A percentile compares a stretch with the other conserved stretches of the same genome.
Evolutionary conservation across 2,797 vertebrate species (phyloP).

Genomic region (Sphaeramia orbicularis): DNA sequence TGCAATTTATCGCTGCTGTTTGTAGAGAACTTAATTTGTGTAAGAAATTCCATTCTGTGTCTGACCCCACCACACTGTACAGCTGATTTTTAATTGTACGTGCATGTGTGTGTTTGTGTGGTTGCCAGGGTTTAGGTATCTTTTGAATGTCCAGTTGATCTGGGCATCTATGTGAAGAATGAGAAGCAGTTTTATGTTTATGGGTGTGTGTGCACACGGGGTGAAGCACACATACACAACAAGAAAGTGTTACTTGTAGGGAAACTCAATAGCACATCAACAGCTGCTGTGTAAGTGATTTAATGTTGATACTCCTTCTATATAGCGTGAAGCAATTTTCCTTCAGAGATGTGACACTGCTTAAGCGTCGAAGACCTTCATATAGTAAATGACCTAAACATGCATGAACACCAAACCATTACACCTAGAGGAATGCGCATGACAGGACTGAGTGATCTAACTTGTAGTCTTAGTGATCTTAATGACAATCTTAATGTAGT

Average conservation of each 20-base stretch:
- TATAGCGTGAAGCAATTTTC: not conserved
- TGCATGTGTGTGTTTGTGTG: conserved; percentile 25
- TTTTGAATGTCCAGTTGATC: conserved; percentile 64
- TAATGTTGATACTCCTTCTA: not conserved
- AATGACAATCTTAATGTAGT: too few species aligned
- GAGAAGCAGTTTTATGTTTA: conserved; percentile 60
- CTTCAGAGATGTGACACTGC: not conserved
- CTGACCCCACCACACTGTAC: conserved; percentile 14
- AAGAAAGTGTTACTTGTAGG: not conserved
- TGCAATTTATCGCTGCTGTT: conserved; percentile 42
- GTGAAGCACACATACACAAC: not conserved
- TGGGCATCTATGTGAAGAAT: conserved; percentile 63
- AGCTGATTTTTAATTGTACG: conserved; percentile 14
- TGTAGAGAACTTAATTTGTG: conserved; percentile 26
- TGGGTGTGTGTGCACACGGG: conserved; percentile 5
- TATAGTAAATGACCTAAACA: too few species aligned
- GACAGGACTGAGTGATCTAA: too few species aligned
- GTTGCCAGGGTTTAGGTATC: conserved; percentile 49
- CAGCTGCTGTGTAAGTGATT: conserved; percentile 5
- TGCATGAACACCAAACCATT: too few species aligned
- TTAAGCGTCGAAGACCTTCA: not conserved
- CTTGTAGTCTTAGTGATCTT: too few species aligned
- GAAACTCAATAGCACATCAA: not conserved
- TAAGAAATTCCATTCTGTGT: conserved; percentile 33
- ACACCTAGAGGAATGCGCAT: too few species aligned